These are phyloP conservation scores for Tonatia bakeri DNA, from an alignment of 2,113 vertebrate genomes.

Conservation along the genomic window DNA sequence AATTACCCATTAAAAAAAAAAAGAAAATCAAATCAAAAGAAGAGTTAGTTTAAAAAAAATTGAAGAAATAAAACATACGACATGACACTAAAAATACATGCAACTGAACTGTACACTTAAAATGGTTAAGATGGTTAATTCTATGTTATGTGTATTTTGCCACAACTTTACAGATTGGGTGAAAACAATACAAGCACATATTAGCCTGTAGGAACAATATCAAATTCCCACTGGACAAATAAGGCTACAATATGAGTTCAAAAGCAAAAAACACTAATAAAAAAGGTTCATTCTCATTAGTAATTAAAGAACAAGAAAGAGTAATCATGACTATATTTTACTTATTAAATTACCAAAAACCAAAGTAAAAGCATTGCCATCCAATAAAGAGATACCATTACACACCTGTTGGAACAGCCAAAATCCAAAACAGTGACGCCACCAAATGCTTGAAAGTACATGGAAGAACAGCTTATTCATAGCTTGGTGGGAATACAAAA, in stretches of 20 bases:
- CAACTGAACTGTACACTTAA: neutral
- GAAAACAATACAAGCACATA: neutral
- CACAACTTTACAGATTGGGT: neutral
- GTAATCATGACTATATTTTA: neutral
- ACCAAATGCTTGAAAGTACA: neutral
- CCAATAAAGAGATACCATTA: neutral
- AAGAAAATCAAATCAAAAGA: slow-evolving; percentile 25
- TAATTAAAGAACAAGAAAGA: slow-evolving; percentile 31
- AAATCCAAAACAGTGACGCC: neutral
- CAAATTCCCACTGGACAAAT: neutral
- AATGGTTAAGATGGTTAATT: neutral
- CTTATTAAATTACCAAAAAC: neutral
- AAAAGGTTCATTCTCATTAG: neutral
- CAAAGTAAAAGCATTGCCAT: neutral
- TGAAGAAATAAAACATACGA: neutral
- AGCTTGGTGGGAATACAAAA: neutral
- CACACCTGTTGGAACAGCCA: neutral
- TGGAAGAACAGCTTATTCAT: neutral
- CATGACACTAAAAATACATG: slow-evolving; percentile 6
- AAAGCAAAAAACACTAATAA: neutral
- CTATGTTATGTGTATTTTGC: neutral
- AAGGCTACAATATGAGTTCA: neutral
- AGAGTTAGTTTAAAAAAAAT: neutral
- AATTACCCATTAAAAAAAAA: no score
- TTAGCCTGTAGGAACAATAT: neutral